These are phyloP conservation scores for Archaeoteleia sp. DNA, from an alignment of 2,888 invertebrate genomes.

Conservation along the genomic window DNA sequence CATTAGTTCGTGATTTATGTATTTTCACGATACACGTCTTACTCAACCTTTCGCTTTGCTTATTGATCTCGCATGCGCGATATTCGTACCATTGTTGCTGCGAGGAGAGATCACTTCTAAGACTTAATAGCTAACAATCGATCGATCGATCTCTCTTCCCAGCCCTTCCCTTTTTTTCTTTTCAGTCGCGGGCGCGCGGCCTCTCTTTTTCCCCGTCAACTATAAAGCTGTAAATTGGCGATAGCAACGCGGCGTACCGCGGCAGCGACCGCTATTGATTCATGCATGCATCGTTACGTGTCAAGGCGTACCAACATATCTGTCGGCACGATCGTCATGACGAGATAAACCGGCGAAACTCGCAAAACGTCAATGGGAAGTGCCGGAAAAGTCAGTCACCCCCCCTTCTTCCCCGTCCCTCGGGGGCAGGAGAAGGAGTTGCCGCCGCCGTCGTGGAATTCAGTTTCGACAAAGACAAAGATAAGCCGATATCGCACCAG, in stretches of 20 bases:
- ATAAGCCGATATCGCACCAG: no score
- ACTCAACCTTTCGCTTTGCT: constrained; percentile 4
- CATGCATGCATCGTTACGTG: constrained; percentile 73
- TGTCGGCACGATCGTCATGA: constrained; percentile 71
- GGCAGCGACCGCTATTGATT: constrained; percentile 70
- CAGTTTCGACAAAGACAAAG: no score
- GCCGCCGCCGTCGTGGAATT: no score
- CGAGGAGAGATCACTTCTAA: constrained; percentile 18
- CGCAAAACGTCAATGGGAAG: constrained; percentile 47
- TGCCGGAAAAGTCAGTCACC: no score
- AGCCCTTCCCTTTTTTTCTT: constrained; percentile 29
- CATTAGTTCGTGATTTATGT: constrained; percentile 8
- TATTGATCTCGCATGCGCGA: constrained; percentile 14
- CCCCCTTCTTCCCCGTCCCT: no score
- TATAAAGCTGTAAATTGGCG: constrained; percentile 68
- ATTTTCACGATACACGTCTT: constrained; percentile 6
- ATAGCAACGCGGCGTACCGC: constrained; percentile 59
- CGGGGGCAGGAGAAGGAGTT: no score
- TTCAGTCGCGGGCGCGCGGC: constrained; percentile 29
- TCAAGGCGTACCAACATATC: constrained; percentile 68
- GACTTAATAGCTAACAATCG: constrained; percentile 15
- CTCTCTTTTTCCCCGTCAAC: constrained; percentile 27
- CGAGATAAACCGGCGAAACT: constrained; percentile 65
- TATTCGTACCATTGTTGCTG: constrained; percentile 13
- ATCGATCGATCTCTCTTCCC: constrained; percentile 40